phyloP scores from a whole-genome alignment of 2,113 vertebrate species.

The Lophius piscatorius region DNA sequence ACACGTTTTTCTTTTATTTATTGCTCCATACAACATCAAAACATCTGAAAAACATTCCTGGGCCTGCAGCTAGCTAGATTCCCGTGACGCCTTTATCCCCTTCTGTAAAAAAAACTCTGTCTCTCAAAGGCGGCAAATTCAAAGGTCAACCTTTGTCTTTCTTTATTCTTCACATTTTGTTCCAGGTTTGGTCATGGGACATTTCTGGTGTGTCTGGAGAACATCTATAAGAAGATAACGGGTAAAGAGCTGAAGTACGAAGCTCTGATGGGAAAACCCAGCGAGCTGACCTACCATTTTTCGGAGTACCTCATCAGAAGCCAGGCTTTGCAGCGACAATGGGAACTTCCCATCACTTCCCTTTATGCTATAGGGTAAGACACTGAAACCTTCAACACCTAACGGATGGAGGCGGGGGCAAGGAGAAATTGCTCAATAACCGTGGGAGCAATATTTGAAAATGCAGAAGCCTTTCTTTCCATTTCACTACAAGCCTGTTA shows the following conservation, averaged over 20 bases:
- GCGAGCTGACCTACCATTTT: constrained; percentile 89
- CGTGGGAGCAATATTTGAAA: neutral
- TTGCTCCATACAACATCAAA: no score
- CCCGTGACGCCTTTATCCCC: no score
- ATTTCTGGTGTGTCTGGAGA: constrained; percentile 90
- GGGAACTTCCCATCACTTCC: constrained; percentile 83
- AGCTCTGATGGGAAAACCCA: constrained; percentile 89
- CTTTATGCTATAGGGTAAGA: constrained; percentile 91
- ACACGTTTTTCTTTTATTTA: no score
- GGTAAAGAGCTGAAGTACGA: constrained; percentile 90
- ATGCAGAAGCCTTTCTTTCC: neutral
- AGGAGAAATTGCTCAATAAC: neutral
- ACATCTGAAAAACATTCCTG: no score
- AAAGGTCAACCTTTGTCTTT: neutral
- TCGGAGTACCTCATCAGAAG: constrained; percentile 87
- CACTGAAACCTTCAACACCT: no score
- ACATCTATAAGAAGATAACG: constrained; percentile 94
- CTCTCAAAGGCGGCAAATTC: no score
- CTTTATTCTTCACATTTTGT: neutral
- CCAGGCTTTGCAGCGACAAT: constrained; percentile 80
- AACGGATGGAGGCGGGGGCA: no score
- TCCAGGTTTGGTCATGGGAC: constrained; percentile 89
- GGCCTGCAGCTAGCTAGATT: no score
- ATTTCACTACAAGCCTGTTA: neutral
- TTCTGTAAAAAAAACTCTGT: no score